Evolutionary conservation across 2,888 invertebrate species (phyloP).

Genomic region (Caenorhabditis angaria): DNA sequence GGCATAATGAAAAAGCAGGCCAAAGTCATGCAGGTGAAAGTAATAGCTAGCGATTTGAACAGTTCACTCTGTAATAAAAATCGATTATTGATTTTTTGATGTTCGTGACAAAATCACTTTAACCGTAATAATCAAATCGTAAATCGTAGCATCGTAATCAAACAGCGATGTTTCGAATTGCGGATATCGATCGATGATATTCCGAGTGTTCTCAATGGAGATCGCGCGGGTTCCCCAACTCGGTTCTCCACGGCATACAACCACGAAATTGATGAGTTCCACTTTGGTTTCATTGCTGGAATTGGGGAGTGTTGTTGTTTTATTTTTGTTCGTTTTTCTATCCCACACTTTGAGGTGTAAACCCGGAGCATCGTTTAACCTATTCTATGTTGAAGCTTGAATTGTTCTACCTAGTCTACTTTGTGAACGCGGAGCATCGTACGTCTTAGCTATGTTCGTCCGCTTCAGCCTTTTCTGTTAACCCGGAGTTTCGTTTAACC

Average conservation of each 20-base stretch:
- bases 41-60: slow-evolving; percentile 64
- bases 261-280: slow-evolving; percentile 59
- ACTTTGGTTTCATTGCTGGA: slow-evolving; percentile 46
- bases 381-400: too few species aligned
- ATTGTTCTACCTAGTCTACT: too few species aligned
- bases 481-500: too few species aligned
- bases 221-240: slow-evolving; percentile 62
- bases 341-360: too few species aligned
- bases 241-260: slow-evolving; percentile 49
- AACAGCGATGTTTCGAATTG: slow-evolving; percentile 61
- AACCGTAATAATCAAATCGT: slow-evolving; percentile 67
- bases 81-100: slow-evolving; percentile 3
- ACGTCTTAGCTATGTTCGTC: too few species aligned
- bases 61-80: slow-evolving; percentile 56
- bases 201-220: slow-evolving; percentile 52
- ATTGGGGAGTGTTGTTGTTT: too few species aligned
- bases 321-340: too few species aligned
- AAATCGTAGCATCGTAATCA: slow-evolving; percentile 70
- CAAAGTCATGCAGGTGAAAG: slow-evolving; percentile 65
- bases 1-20: slow-evolving; percentile 67
- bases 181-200: slow-evolving; percentile 58
- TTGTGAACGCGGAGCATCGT: too few species aligned
- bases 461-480: too few species aligned
- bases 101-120: slow-evolving; percentile 39
- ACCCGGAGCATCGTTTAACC: too few species aligned